phyloP scores from a whole-genome alignment of 2,797 vertebrate species.

The Chiroxiphia lanceolata region DNA sequence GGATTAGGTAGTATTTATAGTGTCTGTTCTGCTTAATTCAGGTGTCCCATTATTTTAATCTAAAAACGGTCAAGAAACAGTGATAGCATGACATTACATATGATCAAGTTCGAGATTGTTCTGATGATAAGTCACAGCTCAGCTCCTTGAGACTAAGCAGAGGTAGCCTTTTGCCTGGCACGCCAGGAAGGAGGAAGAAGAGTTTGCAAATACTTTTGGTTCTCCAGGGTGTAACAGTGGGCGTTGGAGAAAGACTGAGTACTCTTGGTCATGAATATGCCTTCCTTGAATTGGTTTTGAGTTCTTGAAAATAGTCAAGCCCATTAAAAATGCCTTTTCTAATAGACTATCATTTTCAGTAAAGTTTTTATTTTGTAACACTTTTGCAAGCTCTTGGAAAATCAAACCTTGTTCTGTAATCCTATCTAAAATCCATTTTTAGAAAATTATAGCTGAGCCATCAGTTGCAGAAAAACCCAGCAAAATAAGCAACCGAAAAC shows the following conservation, averaged over 20 bases:
- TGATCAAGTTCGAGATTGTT: not conserved
- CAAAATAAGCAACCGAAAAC: rapidly evolving
- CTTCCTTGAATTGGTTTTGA: not conserved
- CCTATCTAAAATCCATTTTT: not conserved
- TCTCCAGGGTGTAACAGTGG: not conserved
- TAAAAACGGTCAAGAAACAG: not conserved
- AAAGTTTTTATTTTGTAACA: not conserved
- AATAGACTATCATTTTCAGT: not conserved
- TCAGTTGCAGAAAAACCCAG: not conserved
- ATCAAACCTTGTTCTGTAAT: not conserved
- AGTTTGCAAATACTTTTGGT: not conserved
- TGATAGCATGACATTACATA: not conserved
- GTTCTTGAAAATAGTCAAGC: not conserved
- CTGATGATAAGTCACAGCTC: not conserved
- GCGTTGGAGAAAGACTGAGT: not conserved
- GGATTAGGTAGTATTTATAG: not conserved
- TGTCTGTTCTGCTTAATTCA: not conserved
- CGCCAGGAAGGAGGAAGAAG: not conserved
- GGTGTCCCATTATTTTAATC: not conserved
- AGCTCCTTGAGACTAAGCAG: not conserved
- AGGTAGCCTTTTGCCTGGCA: not conserved
- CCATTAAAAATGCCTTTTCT: not conserved
- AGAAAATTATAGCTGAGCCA: not conserved
- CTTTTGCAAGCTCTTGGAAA: not conserved
- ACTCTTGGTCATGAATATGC: not conserved